Percentiles rank a stretch among this genome's conserved stretches.
Conservation (phyloP, 2,797 vertebrate species). For the Echeneis naucrates region DNA sequence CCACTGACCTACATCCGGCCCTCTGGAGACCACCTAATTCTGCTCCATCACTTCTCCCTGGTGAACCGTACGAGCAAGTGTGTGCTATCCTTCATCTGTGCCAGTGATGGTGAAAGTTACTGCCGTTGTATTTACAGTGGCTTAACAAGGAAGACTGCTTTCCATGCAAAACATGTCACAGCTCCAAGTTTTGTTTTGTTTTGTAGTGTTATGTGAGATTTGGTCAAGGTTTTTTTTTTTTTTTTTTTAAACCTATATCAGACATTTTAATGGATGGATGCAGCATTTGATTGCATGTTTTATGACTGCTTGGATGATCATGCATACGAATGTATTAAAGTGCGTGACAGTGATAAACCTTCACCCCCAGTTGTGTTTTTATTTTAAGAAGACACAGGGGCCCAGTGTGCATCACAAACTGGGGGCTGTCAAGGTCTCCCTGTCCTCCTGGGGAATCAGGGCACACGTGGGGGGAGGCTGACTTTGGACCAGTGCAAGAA, state of each 20-base stretch:
- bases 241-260: background rate
- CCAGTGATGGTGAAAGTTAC: constrained; percentile 14
- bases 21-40: constrained; percentile 45
- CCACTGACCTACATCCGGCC: constrained; percentile 58
- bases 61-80: constrained; percentile 4
- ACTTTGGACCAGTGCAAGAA: constrained; percentile 11
- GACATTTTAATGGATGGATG: background rate
- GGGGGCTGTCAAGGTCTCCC: constrained; percentile 40
- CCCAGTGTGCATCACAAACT: constrained; percentile 50
- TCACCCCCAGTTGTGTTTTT: constrained; percentile 19
- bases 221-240: too few relatives aligned
- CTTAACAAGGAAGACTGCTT: constrained; percentile 2
- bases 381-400: constrained; percentile 44
- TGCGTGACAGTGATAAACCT: constrained; percentile 12
- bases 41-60: constrained; percentile 33
- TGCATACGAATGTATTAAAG: constrained; percentile 14
- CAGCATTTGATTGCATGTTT: background rate
- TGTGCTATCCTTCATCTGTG: constrained; percentile 23
- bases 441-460: constrained; percentile 49
- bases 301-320: background rate
- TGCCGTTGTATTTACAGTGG: background rate
- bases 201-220: background rate
- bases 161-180: background rate
- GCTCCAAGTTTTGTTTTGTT: background rate
- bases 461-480: constrained; percentile 14